Evolutionary conservation across 1,140 invertebrate species (phyloP).

Genomic region (Ooceraea biroi): DNA sequence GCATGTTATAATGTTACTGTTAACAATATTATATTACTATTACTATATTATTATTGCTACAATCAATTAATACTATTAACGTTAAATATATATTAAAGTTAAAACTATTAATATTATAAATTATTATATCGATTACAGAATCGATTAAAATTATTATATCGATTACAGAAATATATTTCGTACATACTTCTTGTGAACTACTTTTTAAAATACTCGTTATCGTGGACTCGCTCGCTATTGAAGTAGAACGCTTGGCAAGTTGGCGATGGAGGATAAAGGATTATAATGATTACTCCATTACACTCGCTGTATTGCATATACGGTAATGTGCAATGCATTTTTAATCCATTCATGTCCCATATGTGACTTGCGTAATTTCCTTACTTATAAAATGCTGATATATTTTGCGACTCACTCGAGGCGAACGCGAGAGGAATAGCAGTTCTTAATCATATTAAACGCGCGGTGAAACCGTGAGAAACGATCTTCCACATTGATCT

Average conservation of each 20-base stretch:
- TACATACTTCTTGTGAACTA: neutral
- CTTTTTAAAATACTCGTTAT: conserved; percentile 2
- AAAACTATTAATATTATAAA: too few relatives aligned
- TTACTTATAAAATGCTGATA: conserved; percentile 27
- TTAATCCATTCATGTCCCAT: conserved; percentile 19
- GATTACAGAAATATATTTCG: neutral
- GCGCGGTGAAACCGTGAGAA: conserved; percentile 11
- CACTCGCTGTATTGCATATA: conserved; percentile 10
- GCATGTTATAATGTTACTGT: neutral
- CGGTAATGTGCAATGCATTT: conserved; percentile 37
- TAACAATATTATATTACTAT: neutral
- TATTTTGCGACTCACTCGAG: conserved; percentile 6
- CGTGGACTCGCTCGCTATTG: neutral
- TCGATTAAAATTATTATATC: conserved; percentile 1
- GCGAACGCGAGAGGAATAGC: conserved; percentile 1
- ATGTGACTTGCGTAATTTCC: conserved; percentile 30
- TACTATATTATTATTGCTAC: neutral
- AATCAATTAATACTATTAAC: neutral
- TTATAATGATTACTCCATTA: conserved; percentile 51
- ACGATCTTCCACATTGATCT: neutral
- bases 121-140: too few relatives aligned
- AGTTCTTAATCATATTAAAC: conserved; percentile 14
- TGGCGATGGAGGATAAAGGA: neutral
- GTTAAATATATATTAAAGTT: too few relatives aligned
- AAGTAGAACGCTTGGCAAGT: conserved; percentile 38